Base-by-base conservation (phyloP, 2,888 invertebrate species). In the Agrypnus murinus region DNA sequence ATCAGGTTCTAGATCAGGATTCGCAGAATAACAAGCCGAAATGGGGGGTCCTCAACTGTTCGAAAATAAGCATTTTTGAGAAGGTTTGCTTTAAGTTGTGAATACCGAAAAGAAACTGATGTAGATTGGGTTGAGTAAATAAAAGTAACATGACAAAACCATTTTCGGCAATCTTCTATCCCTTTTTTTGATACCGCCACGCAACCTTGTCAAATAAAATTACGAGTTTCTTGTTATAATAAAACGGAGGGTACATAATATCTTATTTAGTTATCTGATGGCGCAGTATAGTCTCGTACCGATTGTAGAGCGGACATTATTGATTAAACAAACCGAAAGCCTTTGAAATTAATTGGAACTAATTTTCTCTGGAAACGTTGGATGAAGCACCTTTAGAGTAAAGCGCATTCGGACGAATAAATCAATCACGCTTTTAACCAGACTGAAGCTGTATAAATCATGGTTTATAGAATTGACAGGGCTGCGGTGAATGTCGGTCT, bases 381-480 rank as follows among this genome's bases (percentile, higher is more conserved):
- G 46, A 63, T 60, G 65, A 46, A 65, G 62, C 65, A 69, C 68
- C 60, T 72, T 64, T 53, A 34, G 55, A 55, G 50, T 65, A 60
- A 38, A 66, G 64, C 66, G 50, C 73, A 70, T 67, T 71, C 50
- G 73, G 69, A 59, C 69, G 62, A 74, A 74, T 75, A 75, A 75
- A 75, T 74, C 75, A 75, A 74, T 71, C 73, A 69, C 64, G 67
- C 69, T 68, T 55, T 71, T 75, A 75, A 74, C 70, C 72, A 72
- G 74, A 65, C 66, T 48, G 68, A 69, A 72, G 65, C 70, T 48
- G 69, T 72, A 71, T 73, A 75, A 75, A 75, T 75, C 74, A 71
- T 71, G 75, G 74, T 74, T 70, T 70, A 67, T 64, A 65, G 65
- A 70, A 72, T 71, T 70, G 74, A 75, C 75, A 71, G 69, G 46